Percentiles rank a stretch among this genome's conserved stretches.
Evolutionary conservation across 2,113 vertebrate species (phyloP).

Genomic region (Crotophaga sulcirostris): DNA sequence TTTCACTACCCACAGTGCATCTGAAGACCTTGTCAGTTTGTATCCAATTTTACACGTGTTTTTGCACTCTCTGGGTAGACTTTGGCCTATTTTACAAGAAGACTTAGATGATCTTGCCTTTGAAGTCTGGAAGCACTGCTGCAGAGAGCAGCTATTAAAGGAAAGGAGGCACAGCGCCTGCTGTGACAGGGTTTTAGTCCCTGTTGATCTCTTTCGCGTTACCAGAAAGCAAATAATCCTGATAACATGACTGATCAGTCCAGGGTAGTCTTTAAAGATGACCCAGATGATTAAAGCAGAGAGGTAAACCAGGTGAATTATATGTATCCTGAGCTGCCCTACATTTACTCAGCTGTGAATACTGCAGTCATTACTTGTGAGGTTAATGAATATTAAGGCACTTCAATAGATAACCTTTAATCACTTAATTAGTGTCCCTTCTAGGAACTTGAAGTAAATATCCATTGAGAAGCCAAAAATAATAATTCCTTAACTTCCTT

Average conservation of each 20-base stretch:
- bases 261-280: neutral
- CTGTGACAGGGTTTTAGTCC: neutral
- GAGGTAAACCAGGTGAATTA: neutral
- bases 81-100: conserved; percentile 43
- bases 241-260: neutral
- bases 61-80: conserved; percentile 34
- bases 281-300: neutral
- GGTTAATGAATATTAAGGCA: neutral
- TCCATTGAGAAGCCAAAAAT: neutral
- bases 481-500: neutral
- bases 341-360: neutral
- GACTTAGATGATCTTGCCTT: conserved; percentile 19
- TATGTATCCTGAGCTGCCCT: neutral
- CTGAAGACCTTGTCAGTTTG: conserved; percentile 51
- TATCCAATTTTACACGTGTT: conserved; percentile 42
- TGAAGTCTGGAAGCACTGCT: conserved; percentile 28
- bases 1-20: conserved; percentile 33
- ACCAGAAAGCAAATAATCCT: neutral
- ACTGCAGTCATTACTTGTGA: neutral
- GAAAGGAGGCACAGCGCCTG: neutral
- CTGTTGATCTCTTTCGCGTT: neutral
- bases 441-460: neutral
- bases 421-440: neutral
- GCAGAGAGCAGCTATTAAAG: neutral
- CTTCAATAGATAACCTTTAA: neutral